These are phyloP conservation scores for Hylaeus volcanicus DNA, from an alignment of 1,140 invertebrate genomes.

Conservation along the genomic window DNA sequence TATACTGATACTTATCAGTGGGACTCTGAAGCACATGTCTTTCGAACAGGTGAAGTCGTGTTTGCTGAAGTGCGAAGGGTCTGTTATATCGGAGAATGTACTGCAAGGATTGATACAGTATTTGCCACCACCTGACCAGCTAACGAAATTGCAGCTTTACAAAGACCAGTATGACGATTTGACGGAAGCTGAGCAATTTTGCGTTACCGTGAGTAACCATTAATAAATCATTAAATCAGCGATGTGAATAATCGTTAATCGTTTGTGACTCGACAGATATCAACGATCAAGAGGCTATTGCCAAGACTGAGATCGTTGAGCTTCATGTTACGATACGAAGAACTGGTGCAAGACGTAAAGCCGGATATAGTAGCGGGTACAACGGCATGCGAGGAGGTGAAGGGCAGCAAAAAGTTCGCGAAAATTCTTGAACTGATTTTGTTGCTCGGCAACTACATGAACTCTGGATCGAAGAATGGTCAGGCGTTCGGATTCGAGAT, in stretches of 20 bases:
- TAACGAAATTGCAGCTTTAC: conserved; percentile 90
- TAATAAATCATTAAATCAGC: no score
- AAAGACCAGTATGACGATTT: conserved; percentile 90
- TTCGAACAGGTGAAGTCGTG: conserved; percentile 92
- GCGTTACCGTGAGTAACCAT: conserved; percentile 86
- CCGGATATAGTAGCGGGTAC: conserved; percentile 97
- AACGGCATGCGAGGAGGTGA: conserved; percentile 97
- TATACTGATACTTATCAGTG: conserved; percentile 93
- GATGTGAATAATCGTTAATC: neutral
- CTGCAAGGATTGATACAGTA: conserved; percentile 93
- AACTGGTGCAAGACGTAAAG: conserved; percentile 94
- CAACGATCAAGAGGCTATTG: conserved; percentile 91
- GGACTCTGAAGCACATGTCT: conserved; percentile 93
- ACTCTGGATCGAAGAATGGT: conserved; percentile 95
- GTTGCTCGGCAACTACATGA: conserved; percentile 96
- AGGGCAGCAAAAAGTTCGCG: conserved; percentile 93
- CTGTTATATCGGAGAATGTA: conserved; percentile 89
- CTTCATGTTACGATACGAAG: conserved; percentile 92
- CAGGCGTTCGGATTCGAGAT: conserved; percentile 98
- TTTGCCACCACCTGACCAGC: conserved; percentile 93
- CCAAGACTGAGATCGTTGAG: conserved; percentile 94
- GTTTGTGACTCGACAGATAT: conserved; percentile 80
- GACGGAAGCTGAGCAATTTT: conserved; percentile 97
- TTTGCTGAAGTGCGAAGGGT: conserved; percentile 92
- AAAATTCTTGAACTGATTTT: conserved; percentile 94